A percentile compares a stretch with the other conserved stretches of the same genome.
These are phyloP conservation scores for Arrhamphus sclerolepis DNA, from an alignment of 2,797 vertebrate species.

Conservation along the genomic window DNA sequence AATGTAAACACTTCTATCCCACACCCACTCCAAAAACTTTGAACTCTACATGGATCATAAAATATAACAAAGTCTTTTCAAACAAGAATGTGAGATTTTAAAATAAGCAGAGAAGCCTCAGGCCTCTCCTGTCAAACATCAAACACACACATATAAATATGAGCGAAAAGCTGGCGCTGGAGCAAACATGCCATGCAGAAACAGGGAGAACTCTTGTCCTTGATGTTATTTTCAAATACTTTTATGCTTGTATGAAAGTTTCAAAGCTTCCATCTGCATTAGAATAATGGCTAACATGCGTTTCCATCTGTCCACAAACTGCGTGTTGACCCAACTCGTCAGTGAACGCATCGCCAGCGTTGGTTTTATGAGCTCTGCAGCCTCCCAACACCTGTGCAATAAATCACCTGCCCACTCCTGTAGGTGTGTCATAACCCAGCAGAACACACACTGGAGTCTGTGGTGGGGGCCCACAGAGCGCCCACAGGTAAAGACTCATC, in stretches of 20 bases:
- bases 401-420: slow-evolving; percentile 69
- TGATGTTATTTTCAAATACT: slow-evolving; percentile 29
- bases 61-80: not conserved
- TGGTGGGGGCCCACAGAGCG: slow-evolving; percentile 23
- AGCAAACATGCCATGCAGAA: no score
- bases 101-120: slow-evolving; percentile 6
- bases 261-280: slow-evolving; percentile 18
- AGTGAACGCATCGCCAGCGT: slow-evolving; percentile 58
- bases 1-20: not conserved
- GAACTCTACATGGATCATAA: slow-evolving; percentile 11
- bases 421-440: slow-evolving; percentile 64
- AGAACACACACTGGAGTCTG: slow-evolving; percentile 33
- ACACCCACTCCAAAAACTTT: not conserved
- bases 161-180: no score
- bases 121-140: slow-evolving; percentile 14
- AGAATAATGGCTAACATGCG: slow-evolving; percentile 10
- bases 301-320: slow-evolving; percentile 58
- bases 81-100: not conserved
- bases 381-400: slow-evolving; percentile 76
- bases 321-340: slow-evolving; percentile 43
- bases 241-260: not conserved
- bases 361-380: slow-evolving; percentile 68
- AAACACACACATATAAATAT: not conserved
- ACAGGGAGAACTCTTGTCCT: not conserved
- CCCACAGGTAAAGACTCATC: slow-evolving; percentile 9